These are phyloP conservation scores for Lethrus apterus DNA, from an alignment of 1,140 invertebrate genomes.

Conservation along the genomic window DNA sequence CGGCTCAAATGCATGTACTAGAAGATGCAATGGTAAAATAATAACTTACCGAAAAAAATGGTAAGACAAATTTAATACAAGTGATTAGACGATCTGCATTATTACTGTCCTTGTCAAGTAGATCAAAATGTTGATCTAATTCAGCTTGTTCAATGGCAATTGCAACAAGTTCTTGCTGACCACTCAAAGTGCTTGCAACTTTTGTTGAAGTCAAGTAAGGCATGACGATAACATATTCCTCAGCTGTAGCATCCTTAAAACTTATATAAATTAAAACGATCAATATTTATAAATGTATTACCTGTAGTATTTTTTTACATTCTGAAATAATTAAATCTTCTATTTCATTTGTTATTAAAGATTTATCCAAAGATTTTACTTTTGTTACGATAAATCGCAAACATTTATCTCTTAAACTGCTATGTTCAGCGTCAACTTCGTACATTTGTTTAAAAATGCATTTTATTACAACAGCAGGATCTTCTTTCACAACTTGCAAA, in stretches of 20 bases:
- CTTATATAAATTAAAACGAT: conserved; percentile 14
- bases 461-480: conserved; percentile 62
- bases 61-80: conserved; percentile 75
- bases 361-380: conserved; percentile 69
- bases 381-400: conserved; percentile 83
- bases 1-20: too few relatives aligned
- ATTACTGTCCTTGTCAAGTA: conserved; percentile 68
- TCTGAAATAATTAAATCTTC: conserved; percentile 80
- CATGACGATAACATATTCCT: conserved; percentile 89
- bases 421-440: conserved; percentile 66
- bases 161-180: conserved; percentile 80
- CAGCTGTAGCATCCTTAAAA: conserved; percentile 75
- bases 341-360: conserved; percentile 74
- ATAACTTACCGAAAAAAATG: conserved; percentile 79
- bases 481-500: conserved; percentile 51
- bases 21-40: neutral
- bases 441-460: conserved; percentile 84
- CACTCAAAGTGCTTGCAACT: conserved; percentile 69
- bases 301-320: conserved; percentile 79
- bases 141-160: conserved; percentile 78
- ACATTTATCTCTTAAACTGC: conserved; percentile 76
- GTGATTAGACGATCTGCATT: conserved; percentile 73
- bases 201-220: conserved; percentile 72
- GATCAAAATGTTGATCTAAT: conserved; percentile 63
- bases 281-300: conserved; percentile 33